Evolutionary conservation across 1,140 invertebrate species (phyloP), one percentile per base, ranked within the genome.

Genomic region (Aphaenogaster rudis): DNA sequence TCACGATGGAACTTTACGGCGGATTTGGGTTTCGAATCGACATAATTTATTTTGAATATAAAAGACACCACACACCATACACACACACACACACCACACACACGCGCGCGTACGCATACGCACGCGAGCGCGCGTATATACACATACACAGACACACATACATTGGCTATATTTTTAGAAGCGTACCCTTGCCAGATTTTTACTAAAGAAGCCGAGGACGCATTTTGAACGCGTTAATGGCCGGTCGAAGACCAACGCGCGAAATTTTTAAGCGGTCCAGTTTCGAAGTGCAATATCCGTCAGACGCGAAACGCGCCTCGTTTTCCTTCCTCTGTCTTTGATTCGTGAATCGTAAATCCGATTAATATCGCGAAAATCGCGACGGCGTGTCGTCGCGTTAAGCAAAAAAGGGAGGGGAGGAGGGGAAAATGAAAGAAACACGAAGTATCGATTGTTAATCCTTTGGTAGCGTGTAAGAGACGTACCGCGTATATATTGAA

Each of bases 401-500:
- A 69, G 17, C n/a, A n/a, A 74, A 13, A 21, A 0, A 33, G 6
- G 42, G 33, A 28, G 45, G 39, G 36, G n/a, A 64, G 57, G 45
- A 72, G 71, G 90, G 89, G 88, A 15, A 59, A 28, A 28, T 28
- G 33, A 50, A 74, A 74, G 71, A 61, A 48, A 74, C 48, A 61
- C 86, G 86, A 90, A 90, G 91, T 92, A 91, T 92, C 91, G 90
- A 92, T 93, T 90, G 90, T 93, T 93, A 92, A 93, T 93, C 89
- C 89, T 94, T 81, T 92, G 90, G 90, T 94, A 94, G 93, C 88
- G 64, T 92, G 77, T 94, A 94, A 94, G 92, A 92, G 42, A 91
- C 92, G 67, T 89, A 93, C 81, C 61, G 87, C 92, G 89, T 94
- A 92, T 93, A 93, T 94, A 91, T 89, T 80, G 64, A 82, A 59